Evolutionary conservation across 2,888 invertebrate genomes (phyloP), one percentile per base, ranked within the genome.

Genomic region (Mechanitis mazaeus): DNA sequence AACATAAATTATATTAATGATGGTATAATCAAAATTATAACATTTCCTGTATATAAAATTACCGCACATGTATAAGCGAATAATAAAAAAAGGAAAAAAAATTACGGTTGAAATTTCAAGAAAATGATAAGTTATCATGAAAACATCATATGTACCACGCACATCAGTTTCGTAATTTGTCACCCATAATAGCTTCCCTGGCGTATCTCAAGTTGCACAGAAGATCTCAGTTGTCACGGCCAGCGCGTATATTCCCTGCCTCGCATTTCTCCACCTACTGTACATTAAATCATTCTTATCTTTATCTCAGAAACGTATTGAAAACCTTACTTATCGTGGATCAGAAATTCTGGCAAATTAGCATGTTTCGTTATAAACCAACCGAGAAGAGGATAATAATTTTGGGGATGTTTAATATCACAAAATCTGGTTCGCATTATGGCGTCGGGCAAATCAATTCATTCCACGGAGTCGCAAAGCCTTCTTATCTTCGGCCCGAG

Each of bases 381-480:
- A 71, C 69, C 73, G 73, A 74, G 79, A 81, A 80, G 20, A 28
- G 20, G n/a, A 20, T 20, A 20, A 20, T 20, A 20, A n/a, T 47
- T 47, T n/a, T 12, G 47, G n/a, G 2, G 47, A 28, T 20, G 47
- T 47, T n/a, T 47, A 47, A 47, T 47, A 47, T 47, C 47, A 3
- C 6, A 78, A 82, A 72, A 89, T 89, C 87, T 82, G 78, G 77
- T 81, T 80, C 81, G 20, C 76, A 81, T 83, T 83, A 84, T 81
- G 75, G 80, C 77, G 75, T 77, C 76, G 75, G 78, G 80, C 74
- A 81, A 87, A 87, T 87, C 86, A 87, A 87, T 87, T 87, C 87
- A 83, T 82, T 78, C 81, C 84, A 85, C 84, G 87, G 75, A 80
- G 76, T 75, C 78, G 74, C 77, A 65, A 64, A 62, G 70, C 61